phyloP scores from a whole-genome alignment of 2,113 vertebrate genomes.

The Microcebus murinus region DNA sequence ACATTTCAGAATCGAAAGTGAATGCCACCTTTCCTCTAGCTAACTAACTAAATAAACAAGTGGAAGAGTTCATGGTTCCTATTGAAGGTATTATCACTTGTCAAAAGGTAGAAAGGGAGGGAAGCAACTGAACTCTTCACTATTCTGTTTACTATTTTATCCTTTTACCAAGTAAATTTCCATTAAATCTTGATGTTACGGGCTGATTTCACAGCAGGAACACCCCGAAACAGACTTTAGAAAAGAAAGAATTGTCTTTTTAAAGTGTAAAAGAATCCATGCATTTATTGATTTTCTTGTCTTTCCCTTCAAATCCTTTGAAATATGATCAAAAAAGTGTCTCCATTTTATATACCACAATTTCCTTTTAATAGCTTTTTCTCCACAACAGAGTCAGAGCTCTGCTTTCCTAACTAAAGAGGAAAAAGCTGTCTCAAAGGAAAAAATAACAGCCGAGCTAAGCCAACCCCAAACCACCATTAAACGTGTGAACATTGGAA shows the following conservation, averaged over 20 bases:
- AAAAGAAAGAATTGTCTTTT: conserved; percentile 72
- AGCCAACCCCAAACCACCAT: conserved; percentile 56
- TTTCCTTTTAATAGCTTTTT: conserved; percentile 78
- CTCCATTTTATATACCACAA: conserved; percentile 76
- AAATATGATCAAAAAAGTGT: conserved; percentile 80
- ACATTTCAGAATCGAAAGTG: not conserved
- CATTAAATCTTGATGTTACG: conserved; percentile 71
- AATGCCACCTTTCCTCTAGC: not conserved
- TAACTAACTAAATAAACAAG: not conserved
- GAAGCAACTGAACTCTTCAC: not conserved
- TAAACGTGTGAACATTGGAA: conserved; percentile 65
- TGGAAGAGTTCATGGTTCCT: not conserved
- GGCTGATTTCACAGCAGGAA: conserved; percentile 74
- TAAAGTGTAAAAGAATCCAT: conserved; percentile 75
- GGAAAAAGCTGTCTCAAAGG: conserved; percentile 63
- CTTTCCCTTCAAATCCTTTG: conserved; percentile 77
- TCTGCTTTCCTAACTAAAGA: conserved; percentile 74
- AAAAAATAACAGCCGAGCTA: conserved; percentile 54
- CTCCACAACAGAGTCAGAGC: conserved; percentile 66
- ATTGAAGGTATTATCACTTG: conserved; percentile 33
- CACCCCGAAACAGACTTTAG: conserved; percentile 67
- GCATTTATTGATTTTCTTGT: conserved; percentile 81
- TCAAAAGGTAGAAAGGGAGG: conserved; percentile 8
- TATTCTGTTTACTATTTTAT: conserved; percentile 72
- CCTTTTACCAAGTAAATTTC: conserved; percentile 74